These are phyloP conservation scores for Crotalus horridus DNA, from an alignment of 2,113 vertebrate genomes.

Conservation along the genomic window DNA sequence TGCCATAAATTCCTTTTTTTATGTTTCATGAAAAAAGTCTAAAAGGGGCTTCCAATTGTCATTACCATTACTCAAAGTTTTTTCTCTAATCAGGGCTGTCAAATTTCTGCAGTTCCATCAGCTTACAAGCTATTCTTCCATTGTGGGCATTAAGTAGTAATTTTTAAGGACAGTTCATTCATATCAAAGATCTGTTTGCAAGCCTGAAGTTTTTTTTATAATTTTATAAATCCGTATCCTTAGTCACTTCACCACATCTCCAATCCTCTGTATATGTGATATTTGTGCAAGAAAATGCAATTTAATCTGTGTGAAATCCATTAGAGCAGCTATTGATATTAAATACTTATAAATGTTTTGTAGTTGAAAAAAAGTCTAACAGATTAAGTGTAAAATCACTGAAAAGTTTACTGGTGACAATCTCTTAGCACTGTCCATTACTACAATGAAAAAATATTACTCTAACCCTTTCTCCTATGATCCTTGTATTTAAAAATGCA, in stretches of 20 bases:
- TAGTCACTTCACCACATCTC: neutral
- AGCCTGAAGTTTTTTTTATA: neutral
- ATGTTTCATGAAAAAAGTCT: no score
- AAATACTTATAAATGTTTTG: neutral
- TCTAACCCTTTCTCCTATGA: neutral
- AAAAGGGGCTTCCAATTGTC: no score
- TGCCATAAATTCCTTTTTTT: no score
- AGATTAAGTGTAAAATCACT: neutral
- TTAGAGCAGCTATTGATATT: neutral
- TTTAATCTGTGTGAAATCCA: neutral
- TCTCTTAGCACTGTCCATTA: neutral
- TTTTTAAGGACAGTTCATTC: neutral
- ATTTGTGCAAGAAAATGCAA: neutral
- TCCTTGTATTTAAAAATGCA: neutral
- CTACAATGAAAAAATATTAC: neutral
- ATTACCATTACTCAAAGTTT: no score
- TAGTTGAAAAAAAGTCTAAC: neutral
- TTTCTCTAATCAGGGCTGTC: no score
- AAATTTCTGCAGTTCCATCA: no score
- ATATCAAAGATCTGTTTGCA: neutral
- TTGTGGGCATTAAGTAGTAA: neutral
- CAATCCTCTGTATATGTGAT: neutral
- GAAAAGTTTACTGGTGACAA: neutral
- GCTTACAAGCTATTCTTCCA: no score
- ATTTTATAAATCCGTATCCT: neutral